Evolutionary conservation across 1,140 invertebrate genomes (phyloP), one percentile per base, ranked within the genome.

Genomic region (Trachymyrmex septentrionalis): DNA sequence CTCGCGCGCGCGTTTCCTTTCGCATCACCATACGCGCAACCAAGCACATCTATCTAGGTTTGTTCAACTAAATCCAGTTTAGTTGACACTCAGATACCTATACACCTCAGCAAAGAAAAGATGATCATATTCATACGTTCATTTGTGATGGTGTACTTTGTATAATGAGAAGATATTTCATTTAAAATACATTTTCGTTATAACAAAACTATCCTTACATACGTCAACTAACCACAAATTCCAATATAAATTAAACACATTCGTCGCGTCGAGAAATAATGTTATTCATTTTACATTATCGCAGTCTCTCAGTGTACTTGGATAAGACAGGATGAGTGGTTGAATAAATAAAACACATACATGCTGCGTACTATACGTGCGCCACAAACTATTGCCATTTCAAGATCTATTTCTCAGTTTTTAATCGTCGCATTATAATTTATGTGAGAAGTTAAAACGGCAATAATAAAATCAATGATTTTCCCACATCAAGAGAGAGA

Each of bases 11-110:
- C 21, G 66, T 30, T 78, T 66, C 34, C 6, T 78, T 6, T n/a
- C 48, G 21, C 21, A 71, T 57, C 44, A 50, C 14, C 21, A 7
- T 53, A n/a, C 30, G 21, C 12, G 14, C 57, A 27, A 76, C 16
- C 38, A 63, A 63, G 19, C 16, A 75, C 16, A 21, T 44, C n/a
- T 75, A 59, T 57, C 30, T 75, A 75, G 16, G 19, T 66, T 44
- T 44, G 69, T 50, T 38, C 86, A 81, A 87, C 86, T 89, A 89
- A 89, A 89, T 59, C 80, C 66, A 80, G 73, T 89, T 87, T 87
- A 89, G 73, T 59, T 55, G 69, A 73, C 38, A 53, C 5, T 48
- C 53, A 59, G 24, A 27, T 75, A 61, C 50, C 24, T 59, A 69
- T 38, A 48, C 21, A 38, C 30, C 34, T 59, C 27, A 14, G 14